Conservation (phyloP, 2,113 vertebrate species). For the Perca fluviatilis region DNA sequence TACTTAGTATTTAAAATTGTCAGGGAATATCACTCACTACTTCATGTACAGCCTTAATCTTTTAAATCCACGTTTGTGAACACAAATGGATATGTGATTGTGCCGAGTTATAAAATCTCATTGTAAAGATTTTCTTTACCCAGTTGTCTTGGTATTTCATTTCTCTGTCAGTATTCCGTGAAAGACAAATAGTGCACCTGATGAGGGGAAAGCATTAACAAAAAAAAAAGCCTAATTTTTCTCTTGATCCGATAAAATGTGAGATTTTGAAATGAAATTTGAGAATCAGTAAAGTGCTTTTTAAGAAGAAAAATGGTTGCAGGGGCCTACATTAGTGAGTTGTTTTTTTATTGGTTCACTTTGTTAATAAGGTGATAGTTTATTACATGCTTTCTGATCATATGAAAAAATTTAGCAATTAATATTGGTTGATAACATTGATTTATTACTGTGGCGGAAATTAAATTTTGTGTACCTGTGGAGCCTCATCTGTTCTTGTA, state of each 20-base stretch:
- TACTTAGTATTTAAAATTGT: neutral
- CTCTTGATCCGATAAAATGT: neutral
- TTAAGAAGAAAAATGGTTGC: too few species aligned
- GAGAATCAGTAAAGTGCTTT: neutral
- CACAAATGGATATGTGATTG: neutral
- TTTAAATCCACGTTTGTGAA: neutral
- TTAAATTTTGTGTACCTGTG: neutral
- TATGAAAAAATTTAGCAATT: neutral
- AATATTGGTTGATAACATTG: neutral
- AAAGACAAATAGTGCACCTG: neutral
- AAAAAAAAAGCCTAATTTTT: neutral
- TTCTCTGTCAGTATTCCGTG: neutral
- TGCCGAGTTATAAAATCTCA: neutral
- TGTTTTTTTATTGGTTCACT: neutral
- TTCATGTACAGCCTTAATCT: neutral
- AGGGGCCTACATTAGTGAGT: too few species aligned
- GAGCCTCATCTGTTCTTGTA: neutral
- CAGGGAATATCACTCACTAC: neutral
- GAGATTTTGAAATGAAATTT: constrained; percentile 30
- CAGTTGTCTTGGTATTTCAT: neutral
- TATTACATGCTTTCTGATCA: neutral
- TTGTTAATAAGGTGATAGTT: neutral
- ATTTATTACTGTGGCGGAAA: neutral
- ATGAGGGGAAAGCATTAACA: constrained; percentile 6
- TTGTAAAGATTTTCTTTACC: neutral